phyloP scores from a whole-genome alignment of 2,797 vertebrate genomes.

The Pteropus rufus region DNA sequence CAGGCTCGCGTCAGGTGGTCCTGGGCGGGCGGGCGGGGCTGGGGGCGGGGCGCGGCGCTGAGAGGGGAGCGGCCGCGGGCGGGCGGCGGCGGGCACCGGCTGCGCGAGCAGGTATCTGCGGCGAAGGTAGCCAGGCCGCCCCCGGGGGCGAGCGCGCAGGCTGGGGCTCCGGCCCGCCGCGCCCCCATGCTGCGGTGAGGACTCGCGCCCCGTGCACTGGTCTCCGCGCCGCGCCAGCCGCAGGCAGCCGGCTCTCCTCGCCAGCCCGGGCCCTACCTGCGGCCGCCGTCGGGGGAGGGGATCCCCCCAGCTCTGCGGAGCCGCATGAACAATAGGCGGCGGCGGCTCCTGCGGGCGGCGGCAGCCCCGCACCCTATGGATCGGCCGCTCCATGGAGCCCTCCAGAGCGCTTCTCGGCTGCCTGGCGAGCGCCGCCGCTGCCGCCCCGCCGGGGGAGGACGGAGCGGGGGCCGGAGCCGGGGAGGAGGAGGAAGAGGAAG shows the following conservation, averaged over 20 bases:
- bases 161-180: constrained; percentile 21
- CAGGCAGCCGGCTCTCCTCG: neutral
- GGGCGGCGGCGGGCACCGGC: neutral
- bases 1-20: constrained; percentile 68
- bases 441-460: constrained; percentile 78
- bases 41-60: constrained; percentile 44
- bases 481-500: constrained; percentile 77
- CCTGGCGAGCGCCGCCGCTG: constrained; percentile 80
- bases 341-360: constrained; percentile 72
- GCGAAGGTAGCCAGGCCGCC: constrained; percentile 31
- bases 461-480: constrained; percentile 78
- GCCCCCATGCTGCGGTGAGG: constrained; percentile 40
- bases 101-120: constrained; percentile 36
- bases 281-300: constrained; percentile 66
- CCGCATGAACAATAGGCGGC: constrained; percentile 83
- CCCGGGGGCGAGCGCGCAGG: constrained; percentile 29
- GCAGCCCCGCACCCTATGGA: constrained; percentile 88
- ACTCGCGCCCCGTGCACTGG: neutral
- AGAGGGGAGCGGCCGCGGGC: constrained; percentile 37
- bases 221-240: neutral
- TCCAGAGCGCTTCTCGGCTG: constrained; percentile 89
- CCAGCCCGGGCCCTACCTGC: constrained; percentile 66
- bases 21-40: constrained; percentile 22
- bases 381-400: constrained; percentile 93
- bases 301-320: constrained; percentile 62